Conservation (phyloP, 2,888 invertebrate genomes). For the Bugula neritina region DNA sequence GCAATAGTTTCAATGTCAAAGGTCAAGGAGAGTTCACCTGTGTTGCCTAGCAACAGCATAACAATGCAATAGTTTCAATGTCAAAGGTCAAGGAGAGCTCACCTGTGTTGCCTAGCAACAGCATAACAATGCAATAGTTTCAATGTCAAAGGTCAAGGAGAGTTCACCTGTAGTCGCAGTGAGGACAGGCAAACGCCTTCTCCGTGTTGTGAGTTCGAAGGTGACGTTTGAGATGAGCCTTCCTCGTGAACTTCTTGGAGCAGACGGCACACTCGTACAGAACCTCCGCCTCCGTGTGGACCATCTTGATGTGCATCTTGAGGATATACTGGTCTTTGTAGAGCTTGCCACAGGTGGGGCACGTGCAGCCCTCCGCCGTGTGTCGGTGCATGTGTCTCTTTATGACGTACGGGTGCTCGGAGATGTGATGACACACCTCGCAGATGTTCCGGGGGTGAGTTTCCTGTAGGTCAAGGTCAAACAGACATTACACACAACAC, state of each 20-base stretch:
- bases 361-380: slow-evolving; percentile 46
- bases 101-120: neutral
- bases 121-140: too few species aligned
- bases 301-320: slow-evolving; percentile 55
- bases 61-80: too few species aligned
- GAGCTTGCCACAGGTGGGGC: slow-evolving; percentile 51
- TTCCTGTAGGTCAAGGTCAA: slow-evolving; percentile 38
- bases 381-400: slow-evolving; percentile 53
- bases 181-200: slow-evolving; percentile 52
- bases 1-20: too few species aligned
- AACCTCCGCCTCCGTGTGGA: slow-evolving; percentile 53
- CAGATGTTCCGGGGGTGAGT: slow-evolving; percentile 52
- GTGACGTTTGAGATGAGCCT: slow-evolving; percentile 54
- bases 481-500: slow-evolving; percentile 1
- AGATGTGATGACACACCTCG: slow-evolving; percentile 48
- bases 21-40: slow-evolving; percentile 39
- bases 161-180: slow-evolving; percentile 52
- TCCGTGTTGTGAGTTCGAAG: slow-evolving; percentile 52
- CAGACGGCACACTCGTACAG: slow-evolving; percentile 52
- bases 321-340: slow-evolving; percentile 55
- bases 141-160: neutral
- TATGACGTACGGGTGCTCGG: slow-evolving; percentile 52
- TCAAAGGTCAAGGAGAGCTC: neutral
- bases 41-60: too few species aligned
- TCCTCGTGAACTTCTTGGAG: slow-evolving; percentile 52